Percentiles rank a stretch among this genome's conserved stretches.
Evolutionary conservation across 2,797 vertebrate genomes (phyloP).

Genomic region (Allobates femoralis): DNA sequence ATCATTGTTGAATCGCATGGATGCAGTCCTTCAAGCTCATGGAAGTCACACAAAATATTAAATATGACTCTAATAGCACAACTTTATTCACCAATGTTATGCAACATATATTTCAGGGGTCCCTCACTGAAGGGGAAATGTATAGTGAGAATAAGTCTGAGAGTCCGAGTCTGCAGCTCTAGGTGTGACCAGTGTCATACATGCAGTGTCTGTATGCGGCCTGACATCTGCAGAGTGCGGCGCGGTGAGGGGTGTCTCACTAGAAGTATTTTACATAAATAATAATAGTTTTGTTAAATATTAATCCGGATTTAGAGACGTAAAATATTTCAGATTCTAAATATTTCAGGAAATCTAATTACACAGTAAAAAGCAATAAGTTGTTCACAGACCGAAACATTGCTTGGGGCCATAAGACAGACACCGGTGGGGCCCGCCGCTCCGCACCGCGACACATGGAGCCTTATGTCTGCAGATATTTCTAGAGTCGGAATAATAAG

Average conservation of each 20-base stretch:
- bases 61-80: too few relatives aligned
- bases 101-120: too few relatives aligned
- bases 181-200: background rate
- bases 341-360: constrained; percentile 52
- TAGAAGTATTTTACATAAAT: constrained; percentile 43
- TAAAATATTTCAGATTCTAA: constrained; percentile 43
- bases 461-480: background rate
- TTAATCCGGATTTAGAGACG: constrained; percentile 47
- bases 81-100: too few relatives aligned
- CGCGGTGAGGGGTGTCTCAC: background rate
- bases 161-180: too few relatives aligned
- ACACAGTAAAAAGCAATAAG: constrained; percentile 25
- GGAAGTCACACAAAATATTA: too few relatives aligned
- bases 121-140: too few relatives aligned
- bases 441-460: background rate
- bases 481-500: background rate
- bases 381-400: constrained; percentile 22
- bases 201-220: background rate
- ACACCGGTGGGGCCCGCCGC: background rate
- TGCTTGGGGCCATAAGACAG: constrained; percentile 15
- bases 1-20: too few relatives aligned
- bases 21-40: too few relatives aligned
- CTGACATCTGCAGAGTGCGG: background rate
- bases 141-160: too few relatives aligned
- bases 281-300: constrained; percentile 54